phyloP scores from a whole-genome alignment of 2,888 invertebrate species.

The Flexamia atlantica region DNA sequence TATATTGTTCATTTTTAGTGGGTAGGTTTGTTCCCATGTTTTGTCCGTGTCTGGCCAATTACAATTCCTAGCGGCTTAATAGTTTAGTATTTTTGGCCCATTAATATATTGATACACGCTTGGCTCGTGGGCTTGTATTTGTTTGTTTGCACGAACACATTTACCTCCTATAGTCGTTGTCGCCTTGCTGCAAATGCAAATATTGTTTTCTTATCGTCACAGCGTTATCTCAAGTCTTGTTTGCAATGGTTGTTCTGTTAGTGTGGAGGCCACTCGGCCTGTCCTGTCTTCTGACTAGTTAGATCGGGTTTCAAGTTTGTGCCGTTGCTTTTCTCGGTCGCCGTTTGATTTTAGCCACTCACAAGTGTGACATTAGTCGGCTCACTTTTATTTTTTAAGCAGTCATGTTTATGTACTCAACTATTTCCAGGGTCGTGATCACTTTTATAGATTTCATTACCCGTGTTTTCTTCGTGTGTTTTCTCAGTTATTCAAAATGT shows the following conservation, averaged over 20 bases:
- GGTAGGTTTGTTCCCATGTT: too few relatives aligned
- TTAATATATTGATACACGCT: neutral
- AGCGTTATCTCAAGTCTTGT: neutral
- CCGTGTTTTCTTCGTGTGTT: constrained; percentile 7
- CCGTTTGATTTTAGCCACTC: too few relatives aligned
- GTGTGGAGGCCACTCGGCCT: neutral
- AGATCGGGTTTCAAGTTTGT: too few relatives aligned
- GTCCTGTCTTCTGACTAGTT: too few relatives aligned
- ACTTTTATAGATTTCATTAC: neutral
- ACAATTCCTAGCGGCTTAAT: too few relatives aligned
- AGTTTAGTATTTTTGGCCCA: too few relatives aligned
- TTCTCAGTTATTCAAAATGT: constrained; percentile 38
- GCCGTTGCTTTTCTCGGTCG: too few relatives aligned
- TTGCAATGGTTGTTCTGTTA: neutral
- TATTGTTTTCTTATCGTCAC: neutral
- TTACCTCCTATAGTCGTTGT: neutral
- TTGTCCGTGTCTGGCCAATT: too few relatives aligned
- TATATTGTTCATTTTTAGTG: too few relatives aligned
- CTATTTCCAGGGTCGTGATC: neutral
- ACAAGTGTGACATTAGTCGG: too few relatives aligned
- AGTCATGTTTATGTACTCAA: neutral
- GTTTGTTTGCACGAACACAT: neutral
- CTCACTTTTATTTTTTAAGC: too few relatives aligned
- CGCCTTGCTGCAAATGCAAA: neutral
- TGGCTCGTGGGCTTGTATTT: too few relatives aligned